Evolutionary conservation across 2,797 vertebrate species (phyloP), one percentile per base, ranked within the genome.

Genomic region (Tokudaia muenninki): DNA sequence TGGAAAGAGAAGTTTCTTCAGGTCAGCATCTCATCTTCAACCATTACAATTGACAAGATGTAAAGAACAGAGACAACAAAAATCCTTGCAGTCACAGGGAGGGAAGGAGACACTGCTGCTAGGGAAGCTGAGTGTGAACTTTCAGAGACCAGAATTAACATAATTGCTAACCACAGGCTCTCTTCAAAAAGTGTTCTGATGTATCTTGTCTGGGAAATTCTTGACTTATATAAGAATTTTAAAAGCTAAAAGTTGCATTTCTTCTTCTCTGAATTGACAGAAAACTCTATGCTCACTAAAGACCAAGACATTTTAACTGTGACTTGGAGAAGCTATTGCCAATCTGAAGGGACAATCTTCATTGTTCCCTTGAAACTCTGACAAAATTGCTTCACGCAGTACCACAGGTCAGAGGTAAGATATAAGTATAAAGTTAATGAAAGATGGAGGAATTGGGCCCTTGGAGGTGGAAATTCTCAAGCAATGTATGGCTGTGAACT

Each of bases 361-460:
- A 61, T 50, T 34, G 17, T 79, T 94, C 67, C 90, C 74, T 87
- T 63, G 74, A 44, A 96, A 89, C 16, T 41, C 13, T 92, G 82
- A 87, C 12, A 55, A 52, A 59, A 75, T 37, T 52, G 14, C 14
- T 84, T 3, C 67, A 75, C 13, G 29, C 24, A 31, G 26, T 57
- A 70, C 87, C 75, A 47, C 77, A 91, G 52, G 79, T 19, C n/a
- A 95, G 86, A 78, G 72, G 77, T 47, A 31, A 90, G 22, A 82
- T n/a, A 16, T 10, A 63, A 55, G 10, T 87, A 52, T 92, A 83
- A n/a, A 44, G 61, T 59, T 72, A 77, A 41, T 29, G 88, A 83
- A 83, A 92, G 80, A 4, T 26, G 88, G 34, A 52, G 63, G 89
- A 86, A 72, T 81, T 65, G 44, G 65, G 34, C 19, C 22, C 21